Base-by-base conservation (phyloP, 2,113 vertebrate species). In the Halichoerus grypus region DNA sequence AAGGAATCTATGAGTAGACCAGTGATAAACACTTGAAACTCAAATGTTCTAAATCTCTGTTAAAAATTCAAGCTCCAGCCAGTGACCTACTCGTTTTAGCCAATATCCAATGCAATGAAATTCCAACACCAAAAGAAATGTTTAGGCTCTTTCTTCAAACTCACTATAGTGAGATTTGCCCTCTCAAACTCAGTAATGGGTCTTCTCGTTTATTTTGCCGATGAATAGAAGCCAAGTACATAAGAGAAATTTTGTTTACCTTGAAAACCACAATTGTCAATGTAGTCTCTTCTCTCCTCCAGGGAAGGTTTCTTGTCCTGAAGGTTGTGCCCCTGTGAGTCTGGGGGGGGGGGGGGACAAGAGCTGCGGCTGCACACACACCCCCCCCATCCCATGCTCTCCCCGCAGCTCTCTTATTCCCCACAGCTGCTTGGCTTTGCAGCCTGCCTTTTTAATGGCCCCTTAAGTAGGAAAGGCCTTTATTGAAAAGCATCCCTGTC, bases 131-230 rank as follows among this genome's bases (percentile, higher is more conserved):
- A 26, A 74, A 77, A 57, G 72, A 36, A n/a, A 24, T 26, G 77
- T 57, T 87, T 9, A 18, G 87, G 51, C 14, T 83, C 4, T 90
- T 21, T 88, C 49, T 83, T 91, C 59, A 59, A 79, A 57, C 36
- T 91, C 72, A n/a, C 76, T 53, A 31, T 69, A 67, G 67, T 92
- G 81, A 65, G 28, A 88, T 88, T 57, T 79, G 59, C 71, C 86
- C 46, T 79, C 76, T 77, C 69, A 80, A 6, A 88, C 59, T 79
- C 36, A 61, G 49, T 57, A 53, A 76, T 55, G 74, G 15, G 36
- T 55, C 26, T 57, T 84, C 26, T 57, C 36, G 11, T 69, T 88
- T 42, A 59, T 61, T 91, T 72, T 72, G 49, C 61, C 63, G 12
- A 11, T 53, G 33, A 93, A 19, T 57, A 42, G 39, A 79, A 79